Percentiles rank a stretch among this genome's conserved stretches.
These are phyloP conservation scores for Myotis daubentonii DNA, from an alignment of 2,797 vertebrate genomes.

Conservation along the genomic window DNA sequence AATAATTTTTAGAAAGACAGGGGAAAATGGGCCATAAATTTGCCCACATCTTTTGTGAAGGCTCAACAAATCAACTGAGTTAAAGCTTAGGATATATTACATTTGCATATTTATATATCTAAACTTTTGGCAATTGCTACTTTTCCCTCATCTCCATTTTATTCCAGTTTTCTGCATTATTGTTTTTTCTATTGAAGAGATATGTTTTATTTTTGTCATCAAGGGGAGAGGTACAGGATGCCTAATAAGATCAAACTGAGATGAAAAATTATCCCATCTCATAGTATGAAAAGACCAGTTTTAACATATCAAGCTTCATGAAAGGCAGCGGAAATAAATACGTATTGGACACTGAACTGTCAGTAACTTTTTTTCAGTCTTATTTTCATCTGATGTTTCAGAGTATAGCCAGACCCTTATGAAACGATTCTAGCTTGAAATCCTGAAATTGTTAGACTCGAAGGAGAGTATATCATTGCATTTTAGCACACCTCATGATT, in stretches of 20 bases:
- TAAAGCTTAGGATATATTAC: conserved; percentile 40
- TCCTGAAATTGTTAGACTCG: neutral
- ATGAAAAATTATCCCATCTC: conserved; percentile 79
- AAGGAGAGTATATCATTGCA: neutral
- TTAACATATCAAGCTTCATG: conserved; percentile 58
- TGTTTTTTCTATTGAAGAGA: neutral
- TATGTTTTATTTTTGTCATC: conserved; percentile 77
- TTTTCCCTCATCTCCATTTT: conserved; percentile 57
- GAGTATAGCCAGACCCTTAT: neutral
- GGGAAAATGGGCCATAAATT: conserved; percentile 61
- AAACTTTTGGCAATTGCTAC: conserved; percentile 54
- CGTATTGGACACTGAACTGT: conserved; percentile 34
- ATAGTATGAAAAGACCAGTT: conserved; percentile 68
- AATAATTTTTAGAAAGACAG: conserved; percentile 34
- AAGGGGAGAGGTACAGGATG: conserved; percentile 45
- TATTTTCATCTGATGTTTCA: neutral
- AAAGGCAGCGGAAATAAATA: conserved; percentile 59
- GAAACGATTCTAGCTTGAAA: conserved; percentile 14
- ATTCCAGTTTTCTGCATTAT: conserved; percentile 44
- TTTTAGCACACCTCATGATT: neutral
- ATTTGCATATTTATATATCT: conserved; percentile 68
- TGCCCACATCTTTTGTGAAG: conserved; percentile 58
- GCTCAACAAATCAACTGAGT: conserved; percentile 60
- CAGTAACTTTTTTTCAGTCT: conserved; percentile 60
- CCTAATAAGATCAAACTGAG: conserved; percentile 73